Conservation (phyloP, 2,888 invertebrate species). For the Agrilus mali region DNA sequence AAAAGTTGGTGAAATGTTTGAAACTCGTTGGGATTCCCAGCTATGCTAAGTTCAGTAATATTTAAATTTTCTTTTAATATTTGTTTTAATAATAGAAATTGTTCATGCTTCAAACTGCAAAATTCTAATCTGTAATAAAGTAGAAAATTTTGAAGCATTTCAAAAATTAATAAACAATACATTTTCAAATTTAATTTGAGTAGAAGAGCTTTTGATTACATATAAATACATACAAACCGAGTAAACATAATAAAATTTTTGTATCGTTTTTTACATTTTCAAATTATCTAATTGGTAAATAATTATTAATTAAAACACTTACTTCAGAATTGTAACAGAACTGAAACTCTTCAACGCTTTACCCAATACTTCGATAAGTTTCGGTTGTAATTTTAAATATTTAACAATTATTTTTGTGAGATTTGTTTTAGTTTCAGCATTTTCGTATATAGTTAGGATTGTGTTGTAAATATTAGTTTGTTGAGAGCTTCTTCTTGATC, state of each 20-base stretch:
- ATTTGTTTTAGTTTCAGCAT: background rate
- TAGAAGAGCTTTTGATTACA: no score
- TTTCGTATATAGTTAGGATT: background rate
- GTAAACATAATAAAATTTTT: no score
- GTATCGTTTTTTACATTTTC: no score
- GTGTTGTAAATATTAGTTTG: no score
- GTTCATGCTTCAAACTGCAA: constrained; percentile 23
- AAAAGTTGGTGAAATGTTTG: constrained; percentile 26
- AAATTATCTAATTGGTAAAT: no score
- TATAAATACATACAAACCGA: no score
- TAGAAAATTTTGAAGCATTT: no score
- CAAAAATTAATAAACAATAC: no score
- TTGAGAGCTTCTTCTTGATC: no score
- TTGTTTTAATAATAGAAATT: constrained; percentile 21
- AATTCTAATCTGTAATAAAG: constrained; percentile 22
- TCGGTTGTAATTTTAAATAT: background rate
- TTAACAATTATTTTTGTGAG: background rate
- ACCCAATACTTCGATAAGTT: background rate
- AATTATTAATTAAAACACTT: background rate
- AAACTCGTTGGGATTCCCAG: constrained; percentile 26
- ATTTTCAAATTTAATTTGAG: no score
- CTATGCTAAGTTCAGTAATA: constrained; percentile 25
- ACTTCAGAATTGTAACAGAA: background rate
- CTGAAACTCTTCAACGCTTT: background rate
- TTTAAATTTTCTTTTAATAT: constrained; percentile 18